Percentiles rank a stretch among this genome's conserved stretches.
These are phyloP conservation scores for Alosa sapidissima DNA, from an alignment of 2,797 vertebrate genomes.

Conservation along the genomic window DNA sequence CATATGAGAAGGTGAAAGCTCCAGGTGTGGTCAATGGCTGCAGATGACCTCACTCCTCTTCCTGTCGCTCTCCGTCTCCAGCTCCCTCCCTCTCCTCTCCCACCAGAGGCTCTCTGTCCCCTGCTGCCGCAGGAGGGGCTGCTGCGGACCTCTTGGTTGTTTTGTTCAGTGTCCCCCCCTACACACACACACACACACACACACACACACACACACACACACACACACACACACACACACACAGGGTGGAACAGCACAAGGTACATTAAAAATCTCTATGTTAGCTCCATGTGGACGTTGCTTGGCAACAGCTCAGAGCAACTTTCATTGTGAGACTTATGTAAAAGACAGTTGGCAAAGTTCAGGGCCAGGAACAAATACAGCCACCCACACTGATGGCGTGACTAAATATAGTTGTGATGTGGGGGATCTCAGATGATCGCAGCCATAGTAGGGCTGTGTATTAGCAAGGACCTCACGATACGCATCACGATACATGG, in stretches of 20 bases:
- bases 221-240: not conserved
- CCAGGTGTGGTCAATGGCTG: constrained; percentile 37
- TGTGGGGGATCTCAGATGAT: not conserved
- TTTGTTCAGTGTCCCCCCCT: constrained; percentile 81
- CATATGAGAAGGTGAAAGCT: not conserved
- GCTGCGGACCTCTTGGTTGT: constrained; percentile 68
- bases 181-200: constrained; percentile 24
- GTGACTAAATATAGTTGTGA: constrained; percentile 3
- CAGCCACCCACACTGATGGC: not conserved
- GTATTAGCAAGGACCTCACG: no score
- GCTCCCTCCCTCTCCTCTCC: constrained; percentile 29
- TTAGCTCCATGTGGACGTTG: constrained; percentile 19
- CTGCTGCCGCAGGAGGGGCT: constrained; percentile 11
- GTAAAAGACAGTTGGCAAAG: constrained; percentile 27
- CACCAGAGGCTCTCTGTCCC: constrained; percentile 65
- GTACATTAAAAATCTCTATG: not conserved
- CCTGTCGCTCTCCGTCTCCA: constrained; percentile 10
- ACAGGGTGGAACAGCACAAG: not conserved
- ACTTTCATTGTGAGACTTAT: constrained; percentile 21
- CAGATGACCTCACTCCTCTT: constrained; percentile 18
- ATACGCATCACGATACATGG: no score
- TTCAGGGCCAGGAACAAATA: constrained; percentile 10
- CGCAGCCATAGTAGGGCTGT: not conserved
- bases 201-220: not conserved
- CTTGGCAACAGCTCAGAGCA: constrained; percentile 18